Evolutionary conservation across 1,140 invertebrate species (phyloP).

Genomic region (Triops longicaudatus): DNA sequence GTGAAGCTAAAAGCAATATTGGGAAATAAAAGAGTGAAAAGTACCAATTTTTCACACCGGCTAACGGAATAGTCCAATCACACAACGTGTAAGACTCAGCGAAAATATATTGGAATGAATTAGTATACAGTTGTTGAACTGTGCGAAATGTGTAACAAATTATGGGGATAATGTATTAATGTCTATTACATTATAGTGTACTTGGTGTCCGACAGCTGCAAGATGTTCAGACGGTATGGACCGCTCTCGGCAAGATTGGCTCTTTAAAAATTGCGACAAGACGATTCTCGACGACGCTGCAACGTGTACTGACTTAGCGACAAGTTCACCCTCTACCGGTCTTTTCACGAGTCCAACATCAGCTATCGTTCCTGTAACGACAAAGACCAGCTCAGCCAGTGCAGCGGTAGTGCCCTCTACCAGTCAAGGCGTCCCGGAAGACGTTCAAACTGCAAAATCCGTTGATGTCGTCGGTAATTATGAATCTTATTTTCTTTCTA

Average conservation of each 20-base stretch:
- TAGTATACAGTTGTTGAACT: too few relatives aligned
- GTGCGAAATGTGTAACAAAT: too few relatives aligned
- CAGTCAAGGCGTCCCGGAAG: slow-evolving; percentile 18
- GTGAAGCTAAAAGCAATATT: slow-evolving; percentile 14
- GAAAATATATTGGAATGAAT: too few relatives aligned
- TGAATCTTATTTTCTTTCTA: not conserved
- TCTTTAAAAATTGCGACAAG: slow-evolving; percentile 60
- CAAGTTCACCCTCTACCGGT: slow-evolving; percentile 29
- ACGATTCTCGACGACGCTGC: slow-evolving; percentile 40
- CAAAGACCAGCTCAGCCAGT: slow-evolving; percentile 25
- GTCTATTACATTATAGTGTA: slow-evolving; percentile 50
- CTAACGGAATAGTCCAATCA: too few relatives aligned
- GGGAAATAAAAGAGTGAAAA: not conserved
- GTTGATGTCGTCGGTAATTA: not conserved
- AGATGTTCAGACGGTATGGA: slow-evolving; percentile 86
- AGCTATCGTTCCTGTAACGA: not conserved
- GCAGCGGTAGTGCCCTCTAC: slow-evolving; percentile 23
- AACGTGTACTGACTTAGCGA: slow-evolving; percentile 40
- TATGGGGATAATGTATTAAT: too few relatives aligned
- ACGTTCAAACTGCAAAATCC: not conserved
- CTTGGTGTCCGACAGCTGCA: slow-evolving; percentile 72
- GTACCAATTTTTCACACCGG: not conserved
- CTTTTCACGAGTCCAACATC: slow-evolving; percentile 21
- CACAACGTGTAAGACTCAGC: too few relatives aligned
- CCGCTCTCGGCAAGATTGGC: slow-evolving; percentile 80